Evolutionary conservation across 2,797 vertebrate species (phyloP), one percentile per base, ranked within the genome.

Genomic region (Macropodus opercularis): DNA sequence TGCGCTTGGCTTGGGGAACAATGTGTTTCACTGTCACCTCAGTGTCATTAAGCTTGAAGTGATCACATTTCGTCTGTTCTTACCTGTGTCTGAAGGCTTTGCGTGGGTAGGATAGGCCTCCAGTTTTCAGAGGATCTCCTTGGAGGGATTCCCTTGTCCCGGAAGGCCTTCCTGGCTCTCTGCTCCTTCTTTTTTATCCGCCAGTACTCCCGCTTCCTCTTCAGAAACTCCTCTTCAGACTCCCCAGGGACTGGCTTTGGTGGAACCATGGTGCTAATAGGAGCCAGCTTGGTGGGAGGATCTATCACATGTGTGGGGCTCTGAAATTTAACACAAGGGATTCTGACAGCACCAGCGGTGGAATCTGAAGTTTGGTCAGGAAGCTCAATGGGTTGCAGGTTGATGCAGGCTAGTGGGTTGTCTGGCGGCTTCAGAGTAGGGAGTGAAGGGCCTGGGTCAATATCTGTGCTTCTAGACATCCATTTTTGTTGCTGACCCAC

Each of bases 161-260:
- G 75, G 11, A 85, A 83, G 11, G 92, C 92, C 63, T 92, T 93
- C 69, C 86, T 89, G 32, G 92, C 92, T 65, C 92, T 88, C 74
- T 94, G 93, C 47, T 93, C 91, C 76, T 92, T 92, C 83, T 94
- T 94, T 35, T 92, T 93, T 5, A 93, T 81, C 76, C 92, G 91
- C 93, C 93, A 94, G 48, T 91, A 91, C 69, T 93, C 92, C 31
- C 92, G 75, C 73, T 90, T 93, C 72, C 85, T 89, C 70, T 51
- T 85, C 68, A 91, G 66, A 18, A 90, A 85, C 21, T 92, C 91
- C 32, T 92, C 91, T 29, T 90, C 78, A 0, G 84, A 71, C 66
- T 91, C 83, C 8, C 85, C 88, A 0, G 77, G 77, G 39, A 85
- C 31, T 4, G 48, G 83, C 63, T 87, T 91, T 0, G 90, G 87